Percentiles rank a stretch among this genome's conserved stretches.
Conservation (phyloP, 2,888 invertebrate species). For the Melanostoma scalare region DNA sequence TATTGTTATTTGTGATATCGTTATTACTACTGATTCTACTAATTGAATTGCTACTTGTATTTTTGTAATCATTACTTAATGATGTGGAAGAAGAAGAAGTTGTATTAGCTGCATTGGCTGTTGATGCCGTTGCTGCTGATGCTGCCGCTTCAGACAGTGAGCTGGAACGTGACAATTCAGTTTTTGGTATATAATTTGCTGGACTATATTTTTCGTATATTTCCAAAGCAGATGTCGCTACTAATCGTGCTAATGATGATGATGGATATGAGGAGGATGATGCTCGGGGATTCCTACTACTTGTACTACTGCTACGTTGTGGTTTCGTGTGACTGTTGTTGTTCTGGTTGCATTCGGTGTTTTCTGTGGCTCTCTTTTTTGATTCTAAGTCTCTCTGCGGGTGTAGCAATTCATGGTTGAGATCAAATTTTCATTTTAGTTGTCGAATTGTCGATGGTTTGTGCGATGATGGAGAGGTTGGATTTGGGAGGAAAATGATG, state of each 20-base stretch:
- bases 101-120: constrained; percentile 41
- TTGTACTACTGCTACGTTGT: constrained; percentile 74
- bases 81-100: constrained; percentile 36
- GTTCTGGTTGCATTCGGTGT: constrained; percentile 65
- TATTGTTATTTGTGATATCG: constrained; percentile 23
- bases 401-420: constrained; percentile 26
- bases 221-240: constrained; percentile 86
- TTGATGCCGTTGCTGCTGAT: constrained; percentile 63
- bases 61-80: constrained; percentile 51
- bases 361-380: constrained; percentile 56
- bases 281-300: constrained; percentile 76
- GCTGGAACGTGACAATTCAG: constrained; percentile 82
- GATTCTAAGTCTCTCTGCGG: constrained; percentile 58
- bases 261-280: constrained; percentile 80
- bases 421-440: constrained; percentile 20
- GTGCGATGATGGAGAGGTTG: constrained; percentile 42
- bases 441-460: constrained; percentile 27
- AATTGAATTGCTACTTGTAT: constrained; percentile 38
- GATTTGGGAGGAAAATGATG: constrained; percentile 28
- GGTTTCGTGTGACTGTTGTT: constrained; percentile 69
- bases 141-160: constrained; percentile 79
- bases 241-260: constrained; percentile 83
- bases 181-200: constrained; percentile 87
- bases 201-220: constrained; percentile 90
- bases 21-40: constrained; percentile 39